Evolutionary conservation across 2,113 vertebrate species (phyloP), one percentile per base, ranked within the genome.

Genomic region (Alosa alosa): DNA sequence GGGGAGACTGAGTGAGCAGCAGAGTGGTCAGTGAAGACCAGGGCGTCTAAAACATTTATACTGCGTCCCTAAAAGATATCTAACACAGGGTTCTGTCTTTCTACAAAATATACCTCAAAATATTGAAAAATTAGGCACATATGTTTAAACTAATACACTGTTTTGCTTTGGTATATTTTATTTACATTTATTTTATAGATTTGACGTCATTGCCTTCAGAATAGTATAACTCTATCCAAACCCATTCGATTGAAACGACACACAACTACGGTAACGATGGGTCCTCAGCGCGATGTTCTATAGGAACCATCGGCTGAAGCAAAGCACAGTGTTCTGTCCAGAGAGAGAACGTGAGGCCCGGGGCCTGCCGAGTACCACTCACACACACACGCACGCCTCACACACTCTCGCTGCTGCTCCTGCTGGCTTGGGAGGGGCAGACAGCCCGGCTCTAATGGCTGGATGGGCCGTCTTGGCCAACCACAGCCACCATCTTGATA

Each of bases 61-160:
- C 93, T 93, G 91, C 88, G 90, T 95, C 94, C 84, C 87, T 87
- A 81, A 85, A 84, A 83, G 93, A 92, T 92, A 93, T 93, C 91
- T 90, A 94, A 93, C 93, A 95, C 94, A 95, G 95, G 94, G 94
- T 95, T 95, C 91, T 81, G 47, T 87, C 83, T 86, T 89, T 86
- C 82, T 93, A 93, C 93, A 93, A 93, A 94, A 95, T 94, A 95
- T 95, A 95, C 95, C 94, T 95, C 94, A 95, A 93, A 94, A 93
- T 93, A 94, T 93, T 68, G 72, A 84, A 60, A 47, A 87, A 81
- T 87, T 82, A 84, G 89, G 87, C 84, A 90, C 82, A 87, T 87
- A 88, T 87, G 87, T 83, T 60, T 88, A 85, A 88, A 86, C 88
- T 83, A 87, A 82, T 82, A 78, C 72, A 47, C 86, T 86, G 49